These are phyloP conservation scores for Epinephelus coioides DNA, from an alignment of 2,797 vertebrate species.

Conservation along the genomic window DNA sequence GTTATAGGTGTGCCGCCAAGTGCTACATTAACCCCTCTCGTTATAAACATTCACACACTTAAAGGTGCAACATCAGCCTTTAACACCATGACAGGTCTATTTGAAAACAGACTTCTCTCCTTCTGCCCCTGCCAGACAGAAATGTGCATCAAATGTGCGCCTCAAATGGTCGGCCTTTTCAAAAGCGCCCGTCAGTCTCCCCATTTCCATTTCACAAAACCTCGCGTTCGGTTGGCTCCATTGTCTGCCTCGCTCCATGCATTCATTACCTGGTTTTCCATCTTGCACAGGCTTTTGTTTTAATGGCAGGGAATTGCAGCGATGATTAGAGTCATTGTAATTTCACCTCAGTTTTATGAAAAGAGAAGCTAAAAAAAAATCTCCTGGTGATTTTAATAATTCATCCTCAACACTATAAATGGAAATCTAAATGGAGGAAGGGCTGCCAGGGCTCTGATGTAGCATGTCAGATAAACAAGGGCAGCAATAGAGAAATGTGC, in stretches of 20 bases:
- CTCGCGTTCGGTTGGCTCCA: constrained; percentile 20
- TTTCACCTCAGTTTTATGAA: constrained; percentile 61
- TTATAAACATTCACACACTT: constrained; percentile 29
- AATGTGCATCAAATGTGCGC: constrained; percentile 30
- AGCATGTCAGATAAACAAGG: constrained; percentile 65
- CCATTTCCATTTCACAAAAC: constrained; percentile 77
- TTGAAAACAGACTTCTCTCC: constrained; percentile 26
- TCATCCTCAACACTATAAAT: constrained; percentile 70
- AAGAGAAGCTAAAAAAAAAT: constrained; percentile 44
- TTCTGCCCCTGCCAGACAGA: constrained; percentile 26
- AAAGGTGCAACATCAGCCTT: constrained; percentile 28
- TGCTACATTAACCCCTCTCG: constrained; percentile 17
- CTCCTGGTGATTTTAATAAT: constrained; percentile 72
- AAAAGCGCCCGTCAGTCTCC: constrained; percentile 32
- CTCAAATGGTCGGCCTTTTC: constrained; percentile 33
- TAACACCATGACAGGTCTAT: constrained; percentile 23
- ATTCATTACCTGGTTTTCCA: constrained; percentile 68
- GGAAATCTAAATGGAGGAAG: constrained; percentile 64
- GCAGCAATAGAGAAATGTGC: constrained; percentile 19
- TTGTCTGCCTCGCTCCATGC: constrained; percentile 53
- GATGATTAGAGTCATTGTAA: constrained; percentile 59
- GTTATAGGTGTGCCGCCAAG: constrained; percentile 22
- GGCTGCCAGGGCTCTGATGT: constrained; percentile 59
- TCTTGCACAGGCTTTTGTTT: constrained; percentile 62
- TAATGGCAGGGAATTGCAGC: constrained; percentile 37